Evolutionary conservation across 2,113 vertebrate genomes (phyloP), one percentile per base, ranked within the genome.

Genomic region (Zosterops lateralis): DNA sequence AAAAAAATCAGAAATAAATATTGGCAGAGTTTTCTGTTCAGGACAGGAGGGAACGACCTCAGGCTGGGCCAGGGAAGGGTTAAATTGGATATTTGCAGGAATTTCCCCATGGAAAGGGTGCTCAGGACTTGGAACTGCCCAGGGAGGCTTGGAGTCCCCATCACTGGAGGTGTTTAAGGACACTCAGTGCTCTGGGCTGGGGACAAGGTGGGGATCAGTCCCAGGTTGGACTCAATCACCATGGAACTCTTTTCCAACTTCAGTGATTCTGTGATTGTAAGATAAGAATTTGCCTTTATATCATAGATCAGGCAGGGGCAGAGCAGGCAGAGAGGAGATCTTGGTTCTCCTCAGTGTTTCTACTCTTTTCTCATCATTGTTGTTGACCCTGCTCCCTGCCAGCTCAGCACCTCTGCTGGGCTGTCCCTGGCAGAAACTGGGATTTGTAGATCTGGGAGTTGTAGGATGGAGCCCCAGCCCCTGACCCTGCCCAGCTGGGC

Each of bases 51-150:
- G 11, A 48, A 57, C 0, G 1, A 26, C 40, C 57, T 32, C 58
- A 10, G 3, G 6, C 20, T 71, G 65, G 0, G 7, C 75, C 66
- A 64, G 66, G 42, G 42, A n/a, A n/a, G n/a, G n/a, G n/a, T n/a
- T n/a, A n/a, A n/a, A n/a, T n/a, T n/a, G n/a, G n/a, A n/a, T n/a
- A n/a, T n/a, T n/a, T n/a, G 44, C 0, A 58, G 44, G 44, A 73
- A 45, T 58, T 73, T 51, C 17, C 0, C 0, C 36, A 28, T 38
- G 36, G 0, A 14, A 51, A 38, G 7, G 0, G 0, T 2, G 1
- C 0, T 36, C 7, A 64, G 9, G 1, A 3, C 0, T 8, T 40
- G 74, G 56, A 1, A 54, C 21, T 65, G 75, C 1, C 6, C 26
- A 32, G 40, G 24, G 29, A 29, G 12, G 31, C 18, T 0, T 58